Percentiles rank a stretch among this genome's conserved stretches.
Conservation (phyloP, 2,113 vertebrate species). For the Chiloscyllium plagiosum region DNA sequence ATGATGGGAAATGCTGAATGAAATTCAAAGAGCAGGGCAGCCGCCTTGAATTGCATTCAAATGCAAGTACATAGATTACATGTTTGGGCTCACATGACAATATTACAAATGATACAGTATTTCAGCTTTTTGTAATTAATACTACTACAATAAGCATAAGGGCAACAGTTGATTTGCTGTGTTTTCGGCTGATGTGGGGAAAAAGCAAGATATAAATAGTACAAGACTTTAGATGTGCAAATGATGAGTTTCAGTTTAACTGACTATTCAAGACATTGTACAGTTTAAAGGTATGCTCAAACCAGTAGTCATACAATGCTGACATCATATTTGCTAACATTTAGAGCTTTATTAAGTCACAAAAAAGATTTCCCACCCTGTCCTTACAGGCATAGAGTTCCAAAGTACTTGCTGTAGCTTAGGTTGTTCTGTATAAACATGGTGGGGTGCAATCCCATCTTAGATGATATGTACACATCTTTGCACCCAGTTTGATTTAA, state of each 20-base stretch:
- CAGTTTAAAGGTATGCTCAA: background rate
- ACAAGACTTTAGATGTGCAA: background rate
- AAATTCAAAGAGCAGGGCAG: background rate
- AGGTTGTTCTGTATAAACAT: no score
- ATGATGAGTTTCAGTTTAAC: no score
- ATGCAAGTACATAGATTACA: background rate
- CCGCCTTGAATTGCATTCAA: background rate
- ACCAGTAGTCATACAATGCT: background rate
- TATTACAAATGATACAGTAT: background rate
- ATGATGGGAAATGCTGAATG: background rate
- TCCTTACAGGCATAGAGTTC: background rate
- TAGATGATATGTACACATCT: background rate
- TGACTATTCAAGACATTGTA: slow-evolving; percentile 19
- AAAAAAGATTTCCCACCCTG: background rate
- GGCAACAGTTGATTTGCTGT: background rate
- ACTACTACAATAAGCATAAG: background rate
- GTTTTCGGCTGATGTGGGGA: background rate
- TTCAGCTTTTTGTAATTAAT: background rate
- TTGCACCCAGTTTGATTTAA: background rate
- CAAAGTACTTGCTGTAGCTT: background rate
- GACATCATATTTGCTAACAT: background rate
- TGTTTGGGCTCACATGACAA: background rate
- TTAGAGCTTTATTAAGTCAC: background rate
- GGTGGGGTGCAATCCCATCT: background rate
- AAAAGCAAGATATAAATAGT: background rate